Conservation (phyloP, 2,113 vertebrate genomes). For the Callocephalon fimbriatum region DNA sequence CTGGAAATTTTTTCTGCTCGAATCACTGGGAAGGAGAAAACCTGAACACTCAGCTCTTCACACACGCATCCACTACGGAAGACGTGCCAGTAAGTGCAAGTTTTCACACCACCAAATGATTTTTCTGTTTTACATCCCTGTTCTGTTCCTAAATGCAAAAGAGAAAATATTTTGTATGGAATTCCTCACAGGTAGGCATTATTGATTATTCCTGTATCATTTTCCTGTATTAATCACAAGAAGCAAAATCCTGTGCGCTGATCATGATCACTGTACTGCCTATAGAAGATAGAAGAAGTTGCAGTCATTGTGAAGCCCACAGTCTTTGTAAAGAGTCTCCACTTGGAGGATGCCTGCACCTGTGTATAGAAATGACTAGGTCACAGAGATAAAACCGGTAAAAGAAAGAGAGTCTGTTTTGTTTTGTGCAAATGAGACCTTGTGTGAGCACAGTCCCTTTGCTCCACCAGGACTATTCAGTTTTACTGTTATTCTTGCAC, state of each 20-base stretch:
- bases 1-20: conserved; percentile 84
- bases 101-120: neutral
- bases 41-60: conserved; percentile 90
- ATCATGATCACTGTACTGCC: neutral
- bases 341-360: neutral
- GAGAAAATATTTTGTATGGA: neutral
- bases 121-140: neutral
- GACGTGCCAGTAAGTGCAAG: conserved; percentile 87
- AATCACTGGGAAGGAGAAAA: conserved; percentile 91
- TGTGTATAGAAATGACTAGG: neutral
- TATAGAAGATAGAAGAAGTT: neutral
- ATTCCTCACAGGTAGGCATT: neutral
- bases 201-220: neutral
- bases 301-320: neutral
- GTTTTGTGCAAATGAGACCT: neutral
- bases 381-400: neutral
- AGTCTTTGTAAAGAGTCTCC: neutral
- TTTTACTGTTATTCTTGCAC: neutral
- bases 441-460: neutral
- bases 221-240: neutral
- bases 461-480: neutral
- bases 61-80: conserved; percentile 81
- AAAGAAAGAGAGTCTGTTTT: neutral
- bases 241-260: neutral
- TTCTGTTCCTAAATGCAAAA: neutral